These are phyloP conservation scores for Chrysotoxum bicinctum DNA, from an alignment of 2,888 invertebrate genomes.

Conservation along the genomic window DNA sequence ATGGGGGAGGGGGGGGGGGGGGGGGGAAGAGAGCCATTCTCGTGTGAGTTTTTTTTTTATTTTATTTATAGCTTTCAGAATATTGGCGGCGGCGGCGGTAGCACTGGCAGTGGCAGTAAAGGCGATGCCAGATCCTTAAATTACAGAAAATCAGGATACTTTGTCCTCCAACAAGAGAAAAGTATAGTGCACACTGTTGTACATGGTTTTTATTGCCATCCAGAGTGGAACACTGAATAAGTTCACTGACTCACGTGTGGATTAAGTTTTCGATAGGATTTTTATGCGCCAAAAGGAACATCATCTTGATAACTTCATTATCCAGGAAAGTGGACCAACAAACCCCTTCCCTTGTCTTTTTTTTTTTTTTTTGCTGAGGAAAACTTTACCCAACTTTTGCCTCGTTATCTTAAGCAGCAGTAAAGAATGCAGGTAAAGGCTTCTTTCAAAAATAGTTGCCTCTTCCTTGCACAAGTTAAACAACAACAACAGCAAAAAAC, in stretches of 20 bases:
- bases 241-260: constrained; percentile 72
- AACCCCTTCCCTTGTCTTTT: background rate
- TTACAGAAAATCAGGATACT: constrained; percentile 56
- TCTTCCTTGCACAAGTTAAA: background rate
- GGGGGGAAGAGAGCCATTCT: constrained; percentile 57
- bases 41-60: constrained; percentile 27
- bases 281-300: constrained; percentile 68
- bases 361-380: background rate
- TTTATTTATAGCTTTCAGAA: constrained; percentile 69
- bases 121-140: constrained; percentile 63
- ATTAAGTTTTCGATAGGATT: constrained; percentile 71
- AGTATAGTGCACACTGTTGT: constrained; percentile 66
- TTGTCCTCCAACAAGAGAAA: constrained; percentile 23
- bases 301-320: constrained; percentile 64
- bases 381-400: constrained; percentile 21
- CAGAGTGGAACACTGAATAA: constrained; percentile 36
- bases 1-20: too few relatives aligned
- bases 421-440: constrained; percentile 59
- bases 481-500: constrained; percentile 24
- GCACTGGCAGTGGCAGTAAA: constrained; percentile 36
- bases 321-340: constrained; percentile 50
- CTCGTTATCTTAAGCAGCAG: constrained; percentile 44
- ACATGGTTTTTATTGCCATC: constrained; percentile 68
- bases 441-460: constrained; percentile 36
- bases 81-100: constrained; percentile 61